These are phyloP conservation scores for Microctenopoma lineatum DNA, from an alignment of 2,797 vertebrate genomes.

Conservation along the genomic window DNA sequence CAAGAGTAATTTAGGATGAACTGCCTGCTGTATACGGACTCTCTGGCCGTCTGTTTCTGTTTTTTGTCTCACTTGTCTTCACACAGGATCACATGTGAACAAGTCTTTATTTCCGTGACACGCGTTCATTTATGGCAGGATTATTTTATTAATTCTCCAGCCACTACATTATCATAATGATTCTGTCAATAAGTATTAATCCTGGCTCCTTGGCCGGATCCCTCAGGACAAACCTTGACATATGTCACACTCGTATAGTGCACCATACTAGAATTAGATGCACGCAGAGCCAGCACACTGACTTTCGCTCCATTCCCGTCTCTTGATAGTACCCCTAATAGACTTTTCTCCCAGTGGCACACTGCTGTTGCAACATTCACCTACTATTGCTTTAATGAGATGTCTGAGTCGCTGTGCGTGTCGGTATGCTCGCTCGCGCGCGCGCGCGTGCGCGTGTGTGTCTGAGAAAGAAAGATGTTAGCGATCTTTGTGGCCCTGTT, in stretches of 20 bases:
- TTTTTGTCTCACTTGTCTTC: slow-evolving; percentile 50
- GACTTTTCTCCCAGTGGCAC: slow-evolving; percentile 77
- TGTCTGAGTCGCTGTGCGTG: slow-evolving; percentile 53
- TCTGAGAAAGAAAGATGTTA: slow-evolving; percentile 77
- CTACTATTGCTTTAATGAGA: slow-evolving; percentile 81
- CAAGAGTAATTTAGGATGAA: slow-evolving; percentile 68
- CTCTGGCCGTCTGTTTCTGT: slow-evolving; percentile 34
- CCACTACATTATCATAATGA: slow-evolving; percentile 62
- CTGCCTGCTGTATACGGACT: slow-evolving; percentile 31
- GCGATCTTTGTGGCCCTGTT: slow-evolving; percentile 79
- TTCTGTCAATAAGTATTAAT: slow-evolving; percentile 63
- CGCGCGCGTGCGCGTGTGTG: slow-evolving; percentile 33
- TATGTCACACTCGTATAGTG: slow-evolving; percentile 59
- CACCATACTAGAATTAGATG: slow-evolving; percentile 55
- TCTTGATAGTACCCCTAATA: slow-evolving; percentile 81
- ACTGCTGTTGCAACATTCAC: slow-evolving; percentile 77
- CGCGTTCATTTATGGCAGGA: slow-evolving; percentile 29
- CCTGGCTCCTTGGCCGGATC: slow-evolving; percentile 24
- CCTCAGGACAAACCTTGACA: slow-evolving; percentile 60
- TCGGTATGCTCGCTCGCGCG: slow-evolving; percentile 27
- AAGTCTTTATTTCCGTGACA: slow-evolving; percentile 16
- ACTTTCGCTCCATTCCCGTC: slow-evolving; percentile 73
- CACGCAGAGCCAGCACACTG: slow-evolving; percentile 41
- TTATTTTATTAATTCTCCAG: slow-evolving; percentile 52
- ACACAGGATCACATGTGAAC: background rate